phyloP scores from a whole-genome alignment of 2,113 vertebrate genomes.

The Scomber colias region DNA sequence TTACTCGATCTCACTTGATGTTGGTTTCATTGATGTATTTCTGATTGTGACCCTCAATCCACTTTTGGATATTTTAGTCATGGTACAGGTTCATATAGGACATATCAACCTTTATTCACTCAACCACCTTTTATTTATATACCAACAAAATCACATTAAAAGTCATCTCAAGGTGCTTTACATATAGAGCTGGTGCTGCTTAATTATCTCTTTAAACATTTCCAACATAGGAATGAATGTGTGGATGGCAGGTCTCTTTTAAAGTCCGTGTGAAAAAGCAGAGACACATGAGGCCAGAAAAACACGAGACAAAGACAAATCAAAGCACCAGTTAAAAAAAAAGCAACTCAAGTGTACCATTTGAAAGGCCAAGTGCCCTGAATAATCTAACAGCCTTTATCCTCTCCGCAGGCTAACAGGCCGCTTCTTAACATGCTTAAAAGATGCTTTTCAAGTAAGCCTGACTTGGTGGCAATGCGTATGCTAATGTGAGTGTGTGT shows the following conservation, averaged over 20 bases:
- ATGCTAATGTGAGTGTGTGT: conserved; percentile 55
- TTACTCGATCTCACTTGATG: no score
- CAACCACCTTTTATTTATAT: no score
- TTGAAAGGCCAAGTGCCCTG: conserved; percentile 74
- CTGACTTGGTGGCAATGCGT: conserved; percentile 46
- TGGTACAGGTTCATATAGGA: no score
- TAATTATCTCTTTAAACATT: neutral
- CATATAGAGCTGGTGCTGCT: neutral
- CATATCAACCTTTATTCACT: no score
- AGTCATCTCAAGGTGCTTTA: no score
- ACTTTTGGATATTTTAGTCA: no score
- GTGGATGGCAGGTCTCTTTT: neutral
- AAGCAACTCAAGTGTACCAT: conserved; percentile 53
- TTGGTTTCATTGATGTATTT: no score
- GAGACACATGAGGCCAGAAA: neutral
- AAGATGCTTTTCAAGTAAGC: conserved; percentile 79
- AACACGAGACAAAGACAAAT: conserved; percentile 18
- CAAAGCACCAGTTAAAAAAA: conserved; percentile 51
- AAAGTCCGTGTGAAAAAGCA: neutral
- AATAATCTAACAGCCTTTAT: conserved; percentile 69
- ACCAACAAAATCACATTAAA: no score
- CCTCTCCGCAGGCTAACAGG: conserved; percentile 62
- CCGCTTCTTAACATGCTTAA: conserved; percentile 69
- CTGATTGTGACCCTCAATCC: no score
- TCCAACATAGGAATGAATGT: neutral